Conservation (phyloP, 1,140 invertebrate species). For the Carcinoscorpius rotundicauda region DNA sequence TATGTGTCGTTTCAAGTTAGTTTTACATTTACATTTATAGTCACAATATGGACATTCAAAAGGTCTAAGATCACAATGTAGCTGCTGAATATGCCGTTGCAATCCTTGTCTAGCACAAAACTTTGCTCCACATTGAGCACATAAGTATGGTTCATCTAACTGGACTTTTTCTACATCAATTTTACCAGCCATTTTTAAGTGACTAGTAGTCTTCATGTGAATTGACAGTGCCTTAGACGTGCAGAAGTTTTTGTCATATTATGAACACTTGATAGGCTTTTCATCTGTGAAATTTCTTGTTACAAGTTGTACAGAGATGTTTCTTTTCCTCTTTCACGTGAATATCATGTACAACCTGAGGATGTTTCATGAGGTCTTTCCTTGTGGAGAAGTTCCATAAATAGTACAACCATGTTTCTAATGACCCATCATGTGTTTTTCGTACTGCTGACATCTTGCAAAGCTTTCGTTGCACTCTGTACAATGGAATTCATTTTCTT, state of each 20-base stretch:
- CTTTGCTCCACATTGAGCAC: conserved; percentile 25
- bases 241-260: conserved; percentile 42
- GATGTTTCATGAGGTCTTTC: conserved; percentile 21
- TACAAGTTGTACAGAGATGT: conserved; percentile 17
- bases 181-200: conserved; percentile 25
- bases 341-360: conserved; percentile 15
- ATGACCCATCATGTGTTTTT: conserved; percentile 24
- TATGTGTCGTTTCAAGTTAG: conserved; percentile 30
- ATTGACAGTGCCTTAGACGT: conserved; percentile 25
- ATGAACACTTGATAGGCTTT: conserved; percentile 56
- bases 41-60: conserved; percentile 29
- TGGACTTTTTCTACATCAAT: conserved; percentile 7
- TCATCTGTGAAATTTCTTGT: conserved; percentile 31
- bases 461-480: conserved; percentile 25
- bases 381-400: conserved; percentile 22
- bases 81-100: conserved; percentile 26
- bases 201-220: conserved; percentile 27
- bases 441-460: conserved; percentile 19
- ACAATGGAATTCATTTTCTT: conserved; percentile 23
- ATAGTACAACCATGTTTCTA: conserved; percentile 21
- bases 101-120: conserved; percentile 28
- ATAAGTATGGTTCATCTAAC: conserved; percentile 25
- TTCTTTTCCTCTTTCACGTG: conserved; percentile 9
- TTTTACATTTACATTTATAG: conserved; percentile 26
- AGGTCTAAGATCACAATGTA: conserved; percentile 26